A percentile compares a stretch with the other conserved stretches of the same genome.
Conservation (phyloP, 2,113 vertebrate genomes). For the Nyctibius bracteatus region DNA sequence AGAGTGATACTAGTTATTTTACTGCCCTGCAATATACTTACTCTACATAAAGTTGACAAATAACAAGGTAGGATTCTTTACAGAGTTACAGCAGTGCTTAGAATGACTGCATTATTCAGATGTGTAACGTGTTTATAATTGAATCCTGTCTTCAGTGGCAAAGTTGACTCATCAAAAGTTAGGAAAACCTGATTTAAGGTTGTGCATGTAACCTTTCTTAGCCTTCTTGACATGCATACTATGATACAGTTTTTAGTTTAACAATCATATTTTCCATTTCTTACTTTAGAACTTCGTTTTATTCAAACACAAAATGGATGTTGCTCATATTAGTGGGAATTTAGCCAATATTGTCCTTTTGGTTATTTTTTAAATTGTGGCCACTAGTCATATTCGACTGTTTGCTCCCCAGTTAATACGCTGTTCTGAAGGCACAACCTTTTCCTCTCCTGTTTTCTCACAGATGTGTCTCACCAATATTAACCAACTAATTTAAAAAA, state of each 20-base stretch:
- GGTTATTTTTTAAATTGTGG: background rate
- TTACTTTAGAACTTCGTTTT: background rate
- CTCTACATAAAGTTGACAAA: background rate
- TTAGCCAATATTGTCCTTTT: background rate
- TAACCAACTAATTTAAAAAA: rapidly evolving
- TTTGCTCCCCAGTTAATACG: background rate
- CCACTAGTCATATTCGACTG: background rate
- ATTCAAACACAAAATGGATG: background rate
- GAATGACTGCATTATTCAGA: background rate
- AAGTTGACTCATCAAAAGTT: background rate
- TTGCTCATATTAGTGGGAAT: background rate
- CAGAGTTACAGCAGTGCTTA: background rate
- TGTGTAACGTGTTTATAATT: background rate
- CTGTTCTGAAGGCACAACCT: background rate
- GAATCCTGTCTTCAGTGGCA: background rate
- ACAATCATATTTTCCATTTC: background rate
- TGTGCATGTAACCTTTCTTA: background rate
- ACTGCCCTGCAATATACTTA: background rate
- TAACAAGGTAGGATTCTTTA: background rate
- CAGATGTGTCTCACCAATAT: background rate
- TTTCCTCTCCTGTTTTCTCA: background rate
- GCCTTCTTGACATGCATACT: background rate
- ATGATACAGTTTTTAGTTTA: background rate
- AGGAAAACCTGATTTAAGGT: background rate
- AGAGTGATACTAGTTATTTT: background rate